These are phyloP conservation scores for Tanypteryx hageni DNA, from an alignment of 2,888 invertebrate species.

Conservation along the genomic window DNA sequence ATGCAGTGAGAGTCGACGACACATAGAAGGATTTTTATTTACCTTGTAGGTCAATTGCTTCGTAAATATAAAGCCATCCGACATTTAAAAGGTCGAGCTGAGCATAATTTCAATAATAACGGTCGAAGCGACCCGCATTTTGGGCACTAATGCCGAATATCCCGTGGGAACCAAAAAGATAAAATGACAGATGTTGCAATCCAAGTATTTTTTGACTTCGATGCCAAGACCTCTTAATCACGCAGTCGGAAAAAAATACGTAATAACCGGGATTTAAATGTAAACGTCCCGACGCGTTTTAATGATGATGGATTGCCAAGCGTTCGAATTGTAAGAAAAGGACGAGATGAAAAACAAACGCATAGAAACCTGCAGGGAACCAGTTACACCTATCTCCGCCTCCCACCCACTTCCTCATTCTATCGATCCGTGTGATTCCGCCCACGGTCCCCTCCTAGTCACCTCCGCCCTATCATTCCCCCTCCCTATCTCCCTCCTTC, in stretches of 20 bases:
- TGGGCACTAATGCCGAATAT: background rate
- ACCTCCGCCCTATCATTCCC: background rate
- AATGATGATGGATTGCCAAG: background rate
- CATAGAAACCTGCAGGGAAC: background rate
- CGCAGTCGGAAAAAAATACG: background rate
- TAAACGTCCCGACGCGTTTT: background rate
- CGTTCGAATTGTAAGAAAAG: background rate
- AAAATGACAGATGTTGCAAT: background rate
- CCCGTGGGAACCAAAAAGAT: background rate
- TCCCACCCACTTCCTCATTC: slow-evolving; percentile 58
- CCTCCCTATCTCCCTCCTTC: background rate
- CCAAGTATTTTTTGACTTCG: background rate
- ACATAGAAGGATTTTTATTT: too few relatives aligned
- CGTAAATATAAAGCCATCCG: too few relatives aligned
- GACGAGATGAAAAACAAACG: background rate
- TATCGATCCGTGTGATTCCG: background rate
- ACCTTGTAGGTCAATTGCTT: too few relatives aligned
- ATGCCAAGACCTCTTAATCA: background rate
- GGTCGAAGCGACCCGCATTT: background rate
- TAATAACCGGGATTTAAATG: background rate
- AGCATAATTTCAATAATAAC: background rate
- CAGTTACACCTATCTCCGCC: background rate
- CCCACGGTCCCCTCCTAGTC: background rate
- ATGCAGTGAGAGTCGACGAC: background rate
- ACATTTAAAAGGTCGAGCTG: too few relatives aligned